Percentiles rank a stretch among this genome's conserved stretches.
Conservation (phyloP, 2,888 invertebrate genomes). For the Neocrepidodera transversa region DNA sequence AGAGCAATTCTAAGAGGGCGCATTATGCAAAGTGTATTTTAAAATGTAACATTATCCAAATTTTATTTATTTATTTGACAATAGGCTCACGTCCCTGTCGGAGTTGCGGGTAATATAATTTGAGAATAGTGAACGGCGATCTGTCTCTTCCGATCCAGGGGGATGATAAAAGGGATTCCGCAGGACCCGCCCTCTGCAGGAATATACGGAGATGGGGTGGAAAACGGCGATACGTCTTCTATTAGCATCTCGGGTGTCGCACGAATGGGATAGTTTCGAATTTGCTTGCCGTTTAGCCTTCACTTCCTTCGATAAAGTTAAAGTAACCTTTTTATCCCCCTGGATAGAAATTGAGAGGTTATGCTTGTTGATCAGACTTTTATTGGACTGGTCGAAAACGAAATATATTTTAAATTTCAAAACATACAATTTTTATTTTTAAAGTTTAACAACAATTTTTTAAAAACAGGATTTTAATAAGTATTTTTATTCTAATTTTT, state of each 20-base stretch:
- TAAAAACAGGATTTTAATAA: too few relatives aligned
- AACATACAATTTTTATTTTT: too few relatives aligned
- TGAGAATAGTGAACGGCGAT: slow-evolving; percentile 60
- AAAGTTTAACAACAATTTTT: neutral
- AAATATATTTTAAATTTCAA: too few relatives aligned
- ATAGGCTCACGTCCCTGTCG: slow-evolving; percentile 61
- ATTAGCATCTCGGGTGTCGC: slow-evolving; percentile 54
- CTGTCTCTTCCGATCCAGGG: slow-evolving; percentile 53
- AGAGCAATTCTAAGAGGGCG: slow-evolving; percentile 39
- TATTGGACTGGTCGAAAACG: too few relatives aligned
- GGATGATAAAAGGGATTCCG: slow-evolving; percentile 44
- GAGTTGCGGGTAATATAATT: slow-evolving; percentile 61
- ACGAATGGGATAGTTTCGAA: slow-evolving; percentile 26
- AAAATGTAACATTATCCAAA: slow-evolving; percentile 62
- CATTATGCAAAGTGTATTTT: slow-evolving; percentile 62
- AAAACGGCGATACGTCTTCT: slow-evolving; percentile 46
- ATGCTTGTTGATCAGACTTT: neutral
- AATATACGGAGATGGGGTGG: slow-evolving; percentile 36
- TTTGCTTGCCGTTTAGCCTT: slow-evolving; percentile 28
- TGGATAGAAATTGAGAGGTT: neutral
- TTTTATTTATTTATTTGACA: slow-evolving; percentile 63
- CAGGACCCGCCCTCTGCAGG: slow-evolving; percentile 42
- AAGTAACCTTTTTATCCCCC: slow-evolving; percentile 3
- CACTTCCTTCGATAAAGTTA: neutral
- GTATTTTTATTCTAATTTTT: too few relatives aligned